phyloP scores from a whole-genome alignment of 2,888 invertebrate genomes.

The Drosophila kanekoi region DNA sequence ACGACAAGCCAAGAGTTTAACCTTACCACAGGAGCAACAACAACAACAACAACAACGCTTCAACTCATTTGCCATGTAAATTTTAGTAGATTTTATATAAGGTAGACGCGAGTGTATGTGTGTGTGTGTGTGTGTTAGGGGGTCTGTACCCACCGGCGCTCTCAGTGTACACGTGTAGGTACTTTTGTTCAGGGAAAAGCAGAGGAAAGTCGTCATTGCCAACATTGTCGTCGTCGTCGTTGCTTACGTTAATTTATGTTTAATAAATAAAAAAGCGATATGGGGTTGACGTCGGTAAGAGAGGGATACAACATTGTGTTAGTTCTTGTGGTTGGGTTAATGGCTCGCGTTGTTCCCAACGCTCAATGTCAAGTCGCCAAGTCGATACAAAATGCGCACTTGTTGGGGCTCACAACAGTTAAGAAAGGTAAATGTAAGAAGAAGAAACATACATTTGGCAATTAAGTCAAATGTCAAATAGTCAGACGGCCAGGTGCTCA shows the following conservation, averaged over 20 bases:
- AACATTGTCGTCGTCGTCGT: constrained; percentile 17
- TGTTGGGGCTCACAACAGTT: constrained; percentile 21
- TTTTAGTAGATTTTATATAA: constrained; percentile 53
- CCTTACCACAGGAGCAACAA: constrained; percentile 11
- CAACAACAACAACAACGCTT: constrained; percentile 14
- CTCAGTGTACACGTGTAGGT: constrained; percentile 45
- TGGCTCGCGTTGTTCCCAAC: neutral
- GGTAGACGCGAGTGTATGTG: neutral
- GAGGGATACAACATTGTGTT: no score
- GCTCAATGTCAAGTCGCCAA: constrained; percentile 37
- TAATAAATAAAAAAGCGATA: constrained; percentile 41
- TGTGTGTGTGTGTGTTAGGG: neutral
- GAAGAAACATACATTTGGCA: constrained; percentile 14
- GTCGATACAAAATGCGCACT: constrained; percentile 39
- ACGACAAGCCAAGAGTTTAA: neutral
- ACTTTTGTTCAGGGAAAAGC: constrained; percentile 2
- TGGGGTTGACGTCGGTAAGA: neutral
- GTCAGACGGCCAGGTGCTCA: constrained; percentile 24
- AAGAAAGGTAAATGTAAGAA: constrained; percentile 7
- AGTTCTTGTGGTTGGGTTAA: neutral
- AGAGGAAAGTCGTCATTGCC: constrained; percentile 31
- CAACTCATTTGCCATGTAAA: constrained; percentile 75
- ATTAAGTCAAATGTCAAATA: constrained; percentile 45
- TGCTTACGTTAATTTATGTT: constrained; percentile 29
- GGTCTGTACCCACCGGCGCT: neutral